A percentile compares a stretch with the other conserved stretches of the same genome.
Evolutionary conservation across 1,140 invertebrate genomes (phyloP).

Genomic region (Ceratoteleas bidentatus): DNA sequence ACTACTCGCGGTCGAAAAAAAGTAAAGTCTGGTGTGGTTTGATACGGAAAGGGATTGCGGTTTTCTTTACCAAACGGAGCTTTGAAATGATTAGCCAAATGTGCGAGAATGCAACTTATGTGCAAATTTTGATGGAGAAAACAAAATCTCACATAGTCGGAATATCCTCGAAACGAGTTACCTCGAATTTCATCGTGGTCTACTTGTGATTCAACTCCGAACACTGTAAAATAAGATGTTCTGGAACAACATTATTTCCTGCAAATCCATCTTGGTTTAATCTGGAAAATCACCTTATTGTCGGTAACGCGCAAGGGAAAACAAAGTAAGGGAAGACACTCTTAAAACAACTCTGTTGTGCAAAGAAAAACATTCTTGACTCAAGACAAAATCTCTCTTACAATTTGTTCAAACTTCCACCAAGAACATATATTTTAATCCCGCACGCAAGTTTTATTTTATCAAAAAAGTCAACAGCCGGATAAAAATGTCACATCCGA

Average conservation of each 20-base stretch:
- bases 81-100: constrained; percentile 41
- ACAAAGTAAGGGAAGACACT: too few relatives aligned
- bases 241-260: not conserved
- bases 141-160: constrained; percentile 1
- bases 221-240: not conserved
- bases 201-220: not conserved
- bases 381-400: too few relatives aligned
- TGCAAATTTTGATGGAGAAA: constrained; percentile 21
- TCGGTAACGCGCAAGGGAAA: too few relatives aligned
- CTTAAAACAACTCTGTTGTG: too few relatives aligned
- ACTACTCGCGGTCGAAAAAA: constrained; percentile 38
- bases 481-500: too few relatives aligned
- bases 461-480: too few relatives aligned
- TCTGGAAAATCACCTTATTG: too few relatives aligned
- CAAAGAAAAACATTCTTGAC: too few relatives aligned
- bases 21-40: constrained; percentile 28
- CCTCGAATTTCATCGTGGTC: not conserved
- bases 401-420: too few relatives aligned
- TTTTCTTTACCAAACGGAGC: constrained; percentile 39
- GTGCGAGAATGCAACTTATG: constrained; percentile 25
- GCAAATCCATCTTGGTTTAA: too few relatives aligned
- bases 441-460: too few relatives aligned
- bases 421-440: too few relatives aligned
- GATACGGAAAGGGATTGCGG: constrained; percentile 37
- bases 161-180: not conserved